Evolutionary conservation across 2,797 vertebrate genomes (phyloP), one percentile per base, ranked within the genome.

Genomic region (Bradypodion pumilum): DNA sequence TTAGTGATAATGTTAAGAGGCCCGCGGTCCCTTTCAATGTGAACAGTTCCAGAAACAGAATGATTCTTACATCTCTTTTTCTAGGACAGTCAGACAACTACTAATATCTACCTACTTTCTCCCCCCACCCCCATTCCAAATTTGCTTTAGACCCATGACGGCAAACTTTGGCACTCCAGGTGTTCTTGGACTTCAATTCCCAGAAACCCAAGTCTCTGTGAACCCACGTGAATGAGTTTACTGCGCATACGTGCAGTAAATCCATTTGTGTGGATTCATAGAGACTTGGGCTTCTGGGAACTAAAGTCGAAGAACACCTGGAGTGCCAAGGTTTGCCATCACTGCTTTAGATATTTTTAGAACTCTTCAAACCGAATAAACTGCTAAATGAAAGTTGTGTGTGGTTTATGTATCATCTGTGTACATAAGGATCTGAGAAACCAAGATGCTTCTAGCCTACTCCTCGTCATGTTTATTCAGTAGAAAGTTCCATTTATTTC

Each of bases 401-500:
- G 29, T 46, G 23, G 4, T 25, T 27, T 12, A 10, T 42, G 25
- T 32, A 12, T 32, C 29, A 52, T 4, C 7, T 27, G 16, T 40
- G 5, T 13, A 7, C n/a, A 10, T 75, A 46, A 69, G 69, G n/a
- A 16, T 35, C 13, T 44, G 29, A 73, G 25, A 44, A 25, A 81
- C n/a, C 44, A 46, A 25, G 25, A 76, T 49, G 32, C 42, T 76
- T 85, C 74, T 32, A 81, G 8, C 27, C 73, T 76, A 59, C 42
- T 81, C 29, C 23, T 37, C n/a, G 44, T 62, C 44, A 29, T 81
- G 59, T 77, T 81, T 72, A 44, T 27, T 70, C 32, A 70, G 56
- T 16, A 73, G 59, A 63, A 85, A 70, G 29, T 49, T 60, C 65
- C 59, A 76, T 60, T 74, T 49, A 69, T 75, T 60, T 63, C 40